phyloP scores from a whole-genome alignment of 2,888 invertebrate species.

The Drosophila birchii region DNA sequence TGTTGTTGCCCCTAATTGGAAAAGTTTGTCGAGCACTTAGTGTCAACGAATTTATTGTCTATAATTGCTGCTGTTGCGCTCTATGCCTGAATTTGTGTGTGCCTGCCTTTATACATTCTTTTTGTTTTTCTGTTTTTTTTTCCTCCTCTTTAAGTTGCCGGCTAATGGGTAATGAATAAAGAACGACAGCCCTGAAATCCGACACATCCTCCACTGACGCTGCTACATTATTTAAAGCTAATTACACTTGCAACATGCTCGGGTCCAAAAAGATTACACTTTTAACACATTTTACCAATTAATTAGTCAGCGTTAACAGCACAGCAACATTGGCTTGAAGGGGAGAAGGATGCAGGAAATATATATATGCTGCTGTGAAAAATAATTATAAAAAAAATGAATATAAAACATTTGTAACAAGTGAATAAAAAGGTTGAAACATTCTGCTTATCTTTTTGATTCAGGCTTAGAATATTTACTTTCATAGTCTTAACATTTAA shows the following conservation, averaged over 20 bases:
- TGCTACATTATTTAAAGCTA: constrained; percentile 33
- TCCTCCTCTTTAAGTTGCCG: neutral
- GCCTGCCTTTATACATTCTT: constrained; percentile 2
- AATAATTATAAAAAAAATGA: neutral
- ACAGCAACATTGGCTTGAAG: neutral
- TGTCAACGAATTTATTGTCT: constrained; percentile 46
- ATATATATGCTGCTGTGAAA: neutral
- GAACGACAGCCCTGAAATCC: constrained; percentile 2
- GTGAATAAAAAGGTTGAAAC: neutral
- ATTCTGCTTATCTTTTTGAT: neutral
- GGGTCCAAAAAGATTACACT: constrained; percentile 19
- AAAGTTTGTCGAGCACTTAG: constrained; percentile 60
- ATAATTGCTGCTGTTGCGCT: constrained; percentile 33
- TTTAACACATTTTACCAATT: constrained; percentile 33
- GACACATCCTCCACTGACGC: constrained; percentile 4
- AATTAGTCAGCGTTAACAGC: constrained; percentile 14
- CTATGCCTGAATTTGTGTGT: neutral
- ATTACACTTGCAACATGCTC: constrained; percentile 33
- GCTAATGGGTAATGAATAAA: constrained; percentile 22
- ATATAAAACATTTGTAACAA: neutral
- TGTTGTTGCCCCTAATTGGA: constrained; percentile 70
- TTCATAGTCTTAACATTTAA: neutral
- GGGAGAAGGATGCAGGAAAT: neutral
- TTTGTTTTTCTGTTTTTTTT: neutral
- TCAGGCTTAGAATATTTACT: neutral